Evolutionary conservation across 2,888 invertebrate genomes (phyloP).

Genomic region (Drosophila birchii): DNA sequence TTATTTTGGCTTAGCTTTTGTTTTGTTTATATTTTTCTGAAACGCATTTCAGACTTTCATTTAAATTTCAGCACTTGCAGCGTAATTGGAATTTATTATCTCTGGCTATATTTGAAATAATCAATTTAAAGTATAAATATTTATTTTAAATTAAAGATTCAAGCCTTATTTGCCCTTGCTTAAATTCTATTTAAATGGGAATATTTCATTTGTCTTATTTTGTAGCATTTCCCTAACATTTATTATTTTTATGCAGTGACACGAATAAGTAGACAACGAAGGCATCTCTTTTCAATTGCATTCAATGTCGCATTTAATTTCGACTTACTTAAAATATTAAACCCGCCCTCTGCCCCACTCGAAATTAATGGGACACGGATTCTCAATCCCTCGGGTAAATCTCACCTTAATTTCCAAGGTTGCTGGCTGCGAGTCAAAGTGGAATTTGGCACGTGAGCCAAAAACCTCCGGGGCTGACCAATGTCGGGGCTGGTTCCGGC

Average conservation of each 20-base stretch:
- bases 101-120: conserved; percentile 10
- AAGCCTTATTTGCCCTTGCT: neutral
- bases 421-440: conserved; percentile 91
- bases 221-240: neutral
- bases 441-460: conserved; percentile 94
- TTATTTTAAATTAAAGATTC: neutral
- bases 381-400: conserved; percentile 15
- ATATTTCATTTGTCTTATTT: neutral
- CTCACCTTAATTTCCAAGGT: conserved; percentile 89
- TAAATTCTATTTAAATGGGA: conserved; percentile 2
- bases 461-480: conserved; percentile 94
- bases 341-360: neutral
- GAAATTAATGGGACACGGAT: conserved; percentile 15
- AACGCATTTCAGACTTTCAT: conserved; percentile 38
- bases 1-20: conserved; percentile 7
- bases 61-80: conserved; percentile 19
- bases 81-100: conserved; percentile 28
- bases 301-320: conserved; percentile 43
- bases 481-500: conserved; percentile 90
- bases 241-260: conserved; percentile 23
- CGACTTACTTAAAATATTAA: conserved; percentile 28
- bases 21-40: conserved; percentile 5
- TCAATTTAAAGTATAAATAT: neutral
- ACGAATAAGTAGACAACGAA: conserved; percentile 7
- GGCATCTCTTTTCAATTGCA: conserved; percentile 18